Evolutionary conservation across 1,140 invertebrate genomes (phyloP).

Genomic region (Drosophila sucinea): DNA sequence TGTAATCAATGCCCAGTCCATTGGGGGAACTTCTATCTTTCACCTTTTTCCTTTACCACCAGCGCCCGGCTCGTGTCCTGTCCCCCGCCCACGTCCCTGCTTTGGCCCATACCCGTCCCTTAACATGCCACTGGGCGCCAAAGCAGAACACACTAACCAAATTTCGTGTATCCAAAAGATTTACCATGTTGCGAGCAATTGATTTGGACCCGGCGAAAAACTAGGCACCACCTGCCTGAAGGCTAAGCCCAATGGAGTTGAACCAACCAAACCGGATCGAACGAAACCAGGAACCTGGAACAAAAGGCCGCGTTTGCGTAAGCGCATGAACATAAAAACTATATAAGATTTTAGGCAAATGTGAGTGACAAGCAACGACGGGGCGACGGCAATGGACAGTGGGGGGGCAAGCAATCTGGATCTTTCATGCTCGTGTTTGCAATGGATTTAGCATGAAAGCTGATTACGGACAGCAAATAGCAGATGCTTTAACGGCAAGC

Average conservation of each 20-base stretch:
- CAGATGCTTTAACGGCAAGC: background rate
- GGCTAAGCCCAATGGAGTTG: slow-evolving; percentile 25
- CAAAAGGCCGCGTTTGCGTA: slow-evolving; percentile 40
- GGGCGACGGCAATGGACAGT: background rate
- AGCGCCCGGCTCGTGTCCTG: background rate
- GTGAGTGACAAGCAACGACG: background rate
- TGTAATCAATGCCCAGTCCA: slow-evolving; percentile 59
- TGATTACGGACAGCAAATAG: slow-evolving; percentile 46
- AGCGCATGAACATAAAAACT: slow-evolving; percentile 64
- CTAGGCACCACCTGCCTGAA: slow-evolving; percentile 3
- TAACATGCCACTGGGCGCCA: slow-evolving; percentile 32
- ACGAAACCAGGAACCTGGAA: background rate
- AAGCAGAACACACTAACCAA: slow-evolving; percentile 58
- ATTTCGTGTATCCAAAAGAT: slow-evolving; percentile 67
- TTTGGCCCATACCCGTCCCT: background rate
- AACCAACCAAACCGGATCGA: slow-evolving; percentile 17
- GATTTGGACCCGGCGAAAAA: slow-evolving; percentile 35
- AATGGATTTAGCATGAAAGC: slow-evolving; percentile 48
- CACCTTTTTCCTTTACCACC: background rate
- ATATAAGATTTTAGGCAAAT: slow-evolving; percentile 43
- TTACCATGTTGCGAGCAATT: slow-evolving; percentile 65
- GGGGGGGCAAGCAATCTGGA: background rate
- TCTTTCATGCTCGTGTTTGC: slow-evolving; percentile 1
- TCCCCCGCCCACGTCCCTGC: background rate
- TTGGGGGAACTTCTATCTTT: slow-evolving; percentile 11